Percentiles rank a stretch among this genome's conserved stretches.
Conservation (phyloP, 2,888 invertebrate species). For the Lepidonotus clava region DNA sequence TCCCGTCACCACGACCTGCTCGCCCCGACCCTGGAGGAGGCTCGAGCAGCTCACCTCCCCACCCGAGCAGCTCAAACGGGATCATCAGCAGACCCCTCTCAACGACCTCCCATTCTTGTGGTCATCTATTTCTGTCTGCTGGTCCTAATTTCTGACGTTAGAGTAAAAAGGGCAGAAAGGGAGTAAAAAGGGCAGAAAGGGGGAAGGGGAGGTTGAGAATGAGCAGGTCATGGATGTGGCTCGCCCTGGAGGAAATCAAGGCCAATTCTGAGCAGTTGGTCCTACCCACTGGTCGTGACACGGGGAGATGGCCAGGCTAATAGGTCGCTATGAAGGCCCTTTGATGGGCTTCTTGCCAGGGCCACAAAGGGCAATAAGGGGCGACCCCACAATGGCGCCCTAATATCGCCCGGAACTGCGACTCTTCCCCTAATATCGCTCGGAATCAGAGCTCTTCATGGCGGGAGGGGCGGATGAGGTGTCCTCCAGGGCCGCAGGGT, state of each 20-base stretch:
- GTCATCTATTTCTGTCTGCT: not conserved
- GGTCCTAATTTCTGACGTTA: not conserved
- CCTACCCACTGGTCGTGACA: conserved; percentile 17
- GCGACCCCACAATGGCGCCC: conserved; percentile 17
- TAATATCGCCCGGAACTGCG: not conserved
- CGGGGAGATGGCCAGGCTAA: not conserved
- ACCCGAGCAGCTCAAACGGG: not conserved
- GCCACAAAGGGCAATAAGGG: conserved; percentile 14
- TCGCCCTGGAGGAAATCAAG: conserved; percentile 25
- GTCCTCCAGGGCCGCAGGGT: not conserved
- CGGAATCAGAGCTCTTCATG: conserved; percentile 31
- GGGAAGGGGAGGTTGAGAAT: not conserved
- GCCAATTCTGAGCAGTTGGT: conserved; percentile 34
- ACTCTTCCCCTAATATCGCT: conserved; percentile 3
- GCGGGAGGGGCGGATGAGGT: not conserved
- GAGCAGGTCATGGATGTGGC: not conserved
- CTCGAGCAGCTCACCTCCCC: not conserved
- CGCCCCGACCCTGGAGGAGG: not conserved
- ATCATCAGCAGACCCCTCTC: conserved; percentile 36
- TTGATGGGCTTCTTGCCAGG: conserved; percentile 46
- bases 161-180: not conserved
- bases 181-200: not conserved
- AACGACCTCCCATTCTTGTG: conserved; percentile 39
- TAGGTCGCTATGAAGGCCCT: conserved; percentile 47
- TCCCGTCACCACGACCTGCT: conserved; percentile 24